Evolutionary conservation across 2,113 vertebrate genomes (phyloP).

Genomic region (Cepphus grylle): DNA sequence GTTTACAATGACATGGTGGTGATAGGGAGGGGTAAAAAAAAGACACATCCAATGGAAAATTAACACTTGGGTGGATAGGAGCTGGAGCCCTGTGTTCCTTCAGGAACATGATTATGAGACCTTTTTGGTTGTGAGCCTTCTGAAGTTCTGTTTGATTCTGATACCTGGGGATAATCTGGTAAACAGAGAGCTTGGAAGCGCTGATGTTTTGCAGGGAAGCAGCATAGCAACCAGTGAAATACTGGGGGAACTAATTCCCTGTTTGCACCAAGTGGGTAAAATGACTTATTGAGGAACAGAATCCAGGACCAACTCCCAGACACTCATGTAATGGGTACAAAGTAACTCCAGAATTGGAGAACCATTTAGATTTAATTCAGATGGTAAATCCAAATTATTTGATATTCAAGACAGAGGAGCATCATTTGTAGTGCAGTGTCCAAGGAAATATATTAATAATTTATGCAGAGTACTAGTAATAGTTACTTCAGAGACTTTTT

Average conservation of each 20-base stretch:
- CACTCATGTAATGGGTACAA: neutral
- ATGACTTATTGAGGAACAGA: neutral
- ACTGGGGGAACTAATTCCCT: neutral
- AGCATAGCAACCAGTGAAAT: neutral
- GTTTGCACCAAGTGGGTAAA: neutral
- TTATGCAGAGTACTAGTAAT: neutral
- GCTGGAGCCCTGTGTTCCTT: neutral
- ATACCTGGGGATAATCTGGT: neutral
- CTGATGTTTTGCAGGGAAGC: neutral
- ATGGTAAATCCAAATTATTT: neutral
- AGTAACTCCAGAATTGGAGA: neutral
- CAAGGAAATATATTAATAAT: neutral
- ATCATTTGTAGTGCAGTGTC: neutral
- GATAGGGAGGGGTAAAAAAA: neutral
- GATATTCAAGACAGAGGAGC: neutral
- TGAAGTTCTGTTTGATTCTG: neutral
- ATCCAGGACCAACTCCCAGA: neutral
- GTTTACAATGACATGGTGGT: neutral
- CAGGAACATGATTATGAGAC: neutral
- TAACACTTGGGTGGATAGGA: neutral
- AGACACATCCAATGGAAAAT: neutral
- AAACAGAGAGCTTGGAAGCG: neutral
- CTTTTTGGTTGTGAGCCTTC: neutral
- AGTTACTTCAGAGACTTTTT: neutral
- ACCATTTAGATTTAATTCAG: neutral